Evolutionary conservation across 2,888 invertebrate species (phyloP), one percentile per base, ranked within the genome.

Genomic region (Vanessa cardui): DNA sequence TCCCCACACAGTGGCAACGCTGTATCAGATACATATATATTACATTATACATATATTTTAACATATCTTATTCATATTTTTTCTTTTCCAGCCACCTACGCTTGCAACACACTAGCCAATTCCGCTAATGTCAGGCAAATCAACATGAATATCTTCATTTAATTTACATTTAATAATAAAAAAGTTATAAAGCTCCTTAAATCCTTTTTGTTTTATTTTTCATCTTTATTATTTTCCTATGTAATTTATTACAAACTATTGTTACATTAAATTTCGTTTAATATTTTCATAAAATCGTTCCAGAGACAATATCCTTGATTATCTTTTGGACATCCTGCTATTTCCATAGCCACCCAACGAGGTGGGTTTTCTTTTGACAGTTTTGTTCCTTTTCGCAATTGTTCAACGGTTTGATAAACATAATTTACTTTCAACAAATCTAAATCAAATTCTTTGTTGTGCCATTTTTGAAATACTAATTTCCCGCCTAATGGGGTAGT

Each of bases 401-500:
- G 88, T 18, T 77, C 68, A 39, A 72, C 74, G 4, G 80, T 80
- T 47, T 80, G 83, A 72, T 90, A 91, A 12, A 89, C 72, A 60
- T 84, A 89, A 72, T 87, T 80, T 0, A 88, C 75, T 82, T 87
- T 88, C 26, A 89, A 73, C 21, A 81, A 76, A 72, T 80, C 76
- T n/a, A 74, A 69, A 7, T 81, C 75, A 0, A 33, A 64, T 0
- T 66, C 64, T 21, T 77, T 73, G 45, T 87, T 81, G 1, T 78
- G 74, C 86, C 87, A 90, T 74, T 85, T 90, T 75, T 90, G 86
- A 65, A 90, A 90, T 1, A 90, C 78, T 1, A 91, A 39, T 78
- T 89, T 90, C 2, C 88, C 86, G 5, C 90, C 90, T 44, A 90
- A 81, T 0, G 91, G 91, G 1, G 81, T 84, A 6, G 75, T 77